Base-by-base conservation (phyloP, 2,888 invertebrate species). In the Hyppa rectilinea region DNA sequence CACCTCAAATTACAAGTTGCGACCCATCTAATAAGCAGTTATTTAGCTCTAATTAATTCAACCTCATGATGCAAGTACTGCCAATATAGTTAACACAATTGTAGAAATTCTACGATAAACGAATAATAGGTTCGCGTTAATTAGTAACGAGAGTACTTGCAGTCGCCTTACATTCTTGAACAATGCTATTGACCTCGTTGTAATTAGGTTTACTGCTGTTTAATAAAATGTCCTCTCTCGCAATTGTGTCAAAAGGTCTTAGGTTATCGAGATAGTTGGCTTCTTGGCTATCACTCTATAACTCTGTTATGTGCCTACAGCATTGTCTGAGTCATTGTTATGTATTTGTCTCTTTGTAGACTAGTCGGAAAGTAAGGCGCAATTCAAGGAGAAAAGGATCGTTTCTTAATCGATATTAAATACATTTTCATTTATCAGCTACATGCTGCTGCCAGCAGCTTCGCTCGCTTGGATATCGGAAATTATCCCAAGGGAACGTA, bases 21-120 rank as follows among this genome's bases (percentile, higher is more conserved):
- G 58, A 85, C 69, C 65, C 75, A 72, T 80, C 80, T 88, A 89
- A 87, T 81, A 64, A 81, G 71, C 63, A 70, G 71, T 77, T 84
- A 87, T 59, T 75, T 71, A 65, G 75, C 47, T 81, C 85, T 89
- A 89, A 89, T 87, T 82, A 83, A 81, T 85, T 76, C 75, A 82
- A 79, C 89, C 89, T 87, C 78, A 67, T 80, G 69, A 76, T 72
- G 68, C 43, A 76, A 77, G 70, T 77, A 75, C 71, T 65, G 72
- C 61, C 77, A 77, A 83, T 78, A 78, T 79, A 80, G 78, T 84
- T 86, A 87, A 82, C 85, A 82, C 80, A 68, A 78, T 66, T 75
- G 73, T 73, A 73, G 60, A 74, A 71, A 69, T 71, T 59, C 52
- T 64, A 55, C 75, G 75, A 84, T 84, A 82, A 84, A 74, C 52